Percentiles rank a stretch among this genome's conserved stretches.
Conservation (phyloP, 2,113 vertebrate genomes). For the Cyanoliseus patagonus region DNA sequence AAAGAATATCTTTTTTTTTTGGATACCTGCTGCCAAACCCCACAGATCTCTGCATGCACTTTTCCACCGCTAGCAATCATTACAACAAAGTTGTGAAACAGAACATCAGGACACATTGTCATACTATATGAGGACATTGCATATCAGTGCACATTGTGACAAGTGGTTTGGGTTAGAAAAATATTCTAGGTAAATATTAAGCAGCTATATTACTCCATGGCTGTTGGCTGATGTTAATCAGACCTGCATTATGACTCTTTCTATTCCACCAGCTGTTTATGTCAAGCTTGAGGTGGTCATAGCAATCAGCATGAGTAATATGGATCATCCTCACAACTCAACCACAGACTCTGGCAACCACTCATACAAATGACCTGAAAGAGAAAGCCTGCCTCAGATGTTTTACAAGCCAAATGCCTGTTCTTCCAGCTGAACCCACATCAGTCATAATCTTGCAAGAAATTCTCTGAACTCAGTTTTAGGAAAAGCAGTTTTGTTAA, state of each 20-base stretch:
- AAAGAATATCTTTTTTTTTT: not conserved
- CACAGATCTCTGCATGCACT: not conserved
- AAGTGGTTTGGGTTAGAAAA: not conserved
- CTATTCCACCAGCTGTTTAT: slow-evolving; percentile 20
- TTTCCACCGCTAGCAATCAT: not conserved
- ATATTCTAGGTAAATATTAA: not conserved
- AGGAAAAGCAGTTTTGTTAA: not conserved
- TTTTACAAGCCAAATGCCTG: not conserved
- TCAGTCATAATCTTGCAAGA: not conserved
- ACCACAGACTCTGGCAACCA: not conserved
- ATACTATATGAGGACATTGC: not conserved
- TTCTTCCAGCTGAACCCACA: not conserved
- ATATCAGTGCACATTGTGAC: not conserved
- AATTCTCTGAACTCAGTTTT: not conserved
- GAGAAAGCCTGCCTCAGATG: not conserved
- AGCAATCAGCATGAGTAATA: slow-evolving; percentile 10
- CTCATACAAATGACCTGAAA: not conserved
- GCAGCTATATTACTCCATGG: not conserved
- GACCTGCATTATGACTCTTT: not conserved
- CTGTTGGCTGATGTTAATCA: not conserved
- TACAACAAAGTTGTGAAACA: not conserved
- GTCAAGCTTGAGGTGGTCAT: not conserved
- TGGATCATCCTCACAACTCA: not conserved
- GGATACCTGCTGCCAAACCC: not conserved
- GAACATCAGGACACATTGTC: not conserved